Percentiles rank a stretch among this genome's conserved stretches.
Evolutionary conservation across 2,888 invertebrate species (phyloP).

Genomic region (Agriotes lineatus): DNA sequence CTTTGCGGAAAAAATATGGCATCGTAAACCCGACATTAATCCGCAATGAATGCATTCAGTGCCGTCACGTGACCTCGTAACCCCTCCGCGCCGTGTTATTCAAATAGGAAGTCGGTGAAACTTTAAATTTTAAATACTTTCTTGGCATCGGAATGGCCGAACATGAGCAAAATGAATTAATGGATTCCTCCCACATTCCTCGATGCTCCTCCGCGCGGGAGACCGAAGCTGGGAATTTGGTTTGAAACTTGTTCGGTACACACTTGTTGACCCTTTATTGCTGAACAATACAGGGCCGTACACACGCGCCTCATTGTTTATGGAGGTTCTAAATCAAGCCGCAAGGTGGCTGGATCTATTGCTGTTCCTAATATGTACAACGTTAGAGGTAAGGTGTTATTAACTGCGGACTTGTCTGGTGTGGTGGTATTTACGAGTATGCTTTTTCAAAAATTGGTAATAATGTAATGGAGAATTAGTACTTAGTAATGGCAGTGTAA

Average conservation of each 20-base stretch:
- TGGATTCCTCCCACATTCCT: conserved; percentile 44
- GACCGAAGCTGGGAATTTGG: not conserved
- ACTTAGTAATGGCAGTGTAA: too few relatives aligned
- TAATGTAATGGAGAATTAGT: too few relatives aligned
- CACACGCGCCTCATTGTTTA: too few relatives aligned
- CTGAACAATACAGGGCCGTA: too few relatives aligned
- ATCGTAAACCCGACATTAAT: conserved; percentile 8
- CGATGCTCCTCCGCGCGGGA: not conserved
- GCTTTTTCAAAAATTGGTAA: too few relatives aligned
- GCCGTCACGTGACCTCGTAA: conserved; percentile 24
- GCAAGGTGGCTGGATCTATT: too few relatives aligned
- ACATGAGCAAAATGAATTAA: conserved; percentile 49
- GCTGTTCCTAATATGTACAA: too few relatives aligned
- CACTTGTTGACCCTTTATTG: not conserved
- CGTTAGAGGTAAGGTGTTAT: too few relatives aligned
- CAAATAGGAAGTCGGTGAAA: conserved; percentile 51
- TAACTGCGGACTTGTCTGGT: too few relatives aligned
- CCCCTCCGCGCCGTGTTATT: conserved; percentile 48
- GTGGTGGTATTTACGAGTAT: too few relatives aligned
- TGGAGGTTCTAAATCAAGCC: too few relatives aligned
- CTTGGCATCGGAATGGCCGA: conserved; percentile 48
- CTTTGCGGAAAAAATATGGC: not conserved
- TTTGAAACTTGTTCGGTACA: not conserved
- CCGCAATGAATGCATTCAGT: conserved; percentile 25
- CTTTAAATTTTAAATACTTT: conserved; percentile 50